Base-by-base conservation (phyloP, 2,888 invertebrate genomes). In the Macropis europaea region DNA sequence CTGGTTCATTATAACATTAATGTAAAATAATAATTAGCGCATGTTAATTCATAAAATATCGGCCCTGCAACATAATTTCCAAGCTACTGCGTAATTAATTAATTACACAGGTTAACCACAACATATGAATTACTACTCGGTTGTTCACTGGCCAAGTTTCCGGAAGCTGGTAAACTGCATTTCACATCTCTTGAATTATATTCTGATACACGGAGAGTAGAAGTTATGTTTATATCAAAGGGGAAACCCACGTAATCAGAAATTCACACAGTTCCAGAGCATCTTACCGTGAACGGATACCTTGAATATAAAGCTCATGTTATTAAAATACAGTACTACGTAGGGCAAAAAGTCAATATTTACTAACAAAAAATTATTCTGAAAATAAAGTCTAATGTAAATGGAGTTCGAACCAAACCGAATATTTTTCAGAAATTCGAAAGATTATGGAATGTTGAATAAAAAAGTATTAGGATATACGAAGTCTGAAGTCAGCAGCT, bases 121-220 rank as follows among this genome's bases (percentile, higher is more conserved):
- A 77, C 81, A 79, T 85, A 86, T 83, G 84, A 84, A 85, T 84
- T 81, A 84, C 83, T 79, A 81, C 81, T 82, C 81, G 81, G 75
- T 71, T 78, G 76, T 71, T 74, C 73, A 56, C 73, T 63, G 70
- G 63, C 54, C 57, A 72, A 75, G 82, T 81, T 81, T 82, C 85
- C 83, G 85, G 79, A 62, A 74, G 76, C 69, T 66, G 64, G 79
- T 81, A 80, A 87, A 87, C 87, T 88, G 84, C 87, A 88, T 88
- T 88, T 87, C 87, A 86, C 87, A 87, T 87, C 81, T 82, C 78
- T 77, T 63, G 84, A 85, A 87, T 87, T 87, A 87, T 87, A 86
- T 86, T 86, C 86, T 78, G 74, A 79, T 79, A 76, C 73, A 76
- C 66, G 64, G 56, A 62, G 53, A 66, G 54, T 59, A 6, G 52